Evolutionary conservation across 2,797 vertebrate species (phyloP).

Genomic region (Siniperca scherzeri): DNA sequence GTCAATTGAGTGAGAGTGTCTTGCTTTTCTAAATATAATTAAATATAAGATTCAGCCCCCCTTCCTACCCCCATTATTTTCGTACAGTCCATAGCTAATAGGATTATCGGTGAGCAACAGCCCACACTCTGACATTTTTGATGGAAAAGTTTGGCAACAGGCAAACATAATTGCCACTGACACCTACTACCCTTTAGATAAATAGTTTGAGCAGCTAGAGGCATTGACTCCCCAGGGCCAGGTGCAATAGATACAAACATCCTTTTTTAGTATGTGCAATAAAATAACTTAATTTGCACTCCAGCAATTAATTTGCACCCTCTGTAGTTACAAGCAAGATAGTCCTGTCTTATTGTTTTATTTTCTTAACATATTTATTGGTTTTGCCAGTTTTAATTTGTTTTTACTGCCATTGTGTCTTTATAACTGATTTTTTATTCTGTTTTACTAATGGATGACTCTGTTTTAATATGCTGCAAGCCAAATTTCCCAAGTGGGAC

Average conservation of each 20-base stretch:
- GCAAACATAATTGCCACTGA: background rate
- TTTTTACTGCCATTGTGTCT: slow-evolving; percentile 27
- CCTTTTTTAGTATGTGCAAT: slow-evolving; percentile 44
- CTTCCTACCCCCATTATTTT: background rate
- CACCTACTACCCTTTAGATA: background rate
- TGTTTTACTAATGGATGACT: slow-evolving; percentile 34
- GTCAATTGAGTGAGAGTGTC: too few species aligned
- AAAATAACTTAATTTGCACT: slow-evolving; percentile 47
- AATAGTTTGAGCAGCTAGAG: background rate
- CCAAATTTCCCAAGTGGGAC: slow-evolving; percentile 40
- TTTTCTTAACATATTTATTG: slow-evolving; percentile 29
- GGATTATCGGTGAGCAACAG: background rate
- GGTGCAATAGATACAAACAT: slow-evolving; percentile 12
- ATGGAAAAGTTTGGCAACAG: slow-evolving; percentile 3
- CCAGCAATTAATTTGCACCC: slow-evolving; percentile 46
- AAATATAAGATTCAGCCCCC: background rate
- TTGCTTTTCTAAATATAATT: background rate
- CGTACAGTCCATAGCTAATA: background rate
- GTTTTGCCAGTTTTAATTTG: slow-evolving; percentile 31
- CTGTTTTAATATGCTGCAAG: slow-evolving; percentile 39
- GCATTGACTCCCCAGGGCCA: slow-evolving; percentile 14
- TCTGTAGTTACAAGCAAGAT: slow-evolving; percentile 29
- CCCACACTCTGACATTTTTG: background rate
- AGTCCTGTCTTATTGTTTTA: slow-evolving; percentile 3
- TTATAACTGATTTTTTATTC: slow-evolving; percentile 38